A percentile compares a stretch with the other conserved stretches of the same genome.
phyloP scores from a whole-genome alignment of 2,113 vertebrate species.

The Paraplagusia blochii region DNA sequence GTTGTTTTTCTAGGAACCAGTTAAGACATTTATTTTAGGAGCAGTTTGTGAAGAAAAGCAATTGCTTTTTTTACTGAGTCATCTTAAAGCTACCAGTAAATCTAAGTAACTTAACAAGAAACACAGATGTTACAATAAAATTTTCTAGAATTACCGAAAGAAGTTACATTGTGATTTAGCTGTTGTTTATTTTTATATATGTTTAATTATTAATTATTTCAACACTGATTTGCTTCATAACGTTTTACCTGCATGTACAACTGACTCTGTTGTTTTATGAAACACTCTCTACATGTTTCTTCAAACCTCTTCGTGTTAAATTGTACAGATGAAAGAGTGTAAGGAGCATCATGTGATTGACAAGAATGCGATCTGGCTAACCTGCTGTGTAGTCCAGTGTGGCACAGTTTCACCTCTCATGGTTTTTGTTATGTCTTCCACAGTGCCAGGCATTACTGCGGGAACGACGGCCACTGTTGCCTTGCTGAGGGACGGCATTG shows the following conservation, averaged over 20 bases:
- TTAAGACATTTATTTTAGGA: too few species aligned
- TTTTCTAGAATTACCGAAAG: too few species aligned
- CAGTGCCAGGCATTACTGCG: conserved; percentile 80
- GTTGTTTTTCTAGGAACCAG: not conserved
- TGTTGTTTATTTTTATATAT: too few species aligned
- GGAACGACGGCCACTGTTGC: conserved; percentile 96
- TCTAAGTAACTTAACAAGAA: too few species aligned
- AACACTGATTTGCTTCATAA: not conserved
- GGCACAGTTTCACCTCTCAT: conserved; percentile 62
- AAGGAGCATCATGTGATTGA: conserved; percentile 30
- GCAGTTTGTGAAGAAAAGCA: too few species aligned
- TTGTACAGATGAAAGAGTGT: conserved; percentile 36
- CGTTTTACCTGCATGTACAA: conserved; percentile 62
- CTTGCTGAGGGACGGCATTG: conserved; percentile 90
- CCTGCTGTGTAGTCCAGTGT: conserved; percentile 13
- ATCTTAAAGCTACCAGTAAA: too few species aligned
- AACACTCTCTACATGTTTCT: conserved; percentile 12
- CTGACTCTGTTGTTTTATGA: conserved; percentile 42
- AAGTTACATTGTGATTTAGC: too few species aligned
- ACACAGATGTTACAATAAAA: too few species aligned
- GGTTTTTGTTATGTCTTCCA: conserved; percentile 50
- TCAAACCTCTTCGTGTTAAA: conserved; percentile 42
- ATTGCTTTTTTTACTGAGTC: too few species aligned
- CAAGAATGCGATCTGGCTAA: conserved; percentile 21
- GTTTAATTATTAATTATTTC: too few species aligned